phyloP scores from a whole-genome alignment of 2,888 invertebrate species.

The Rapana venosa region DNA sequence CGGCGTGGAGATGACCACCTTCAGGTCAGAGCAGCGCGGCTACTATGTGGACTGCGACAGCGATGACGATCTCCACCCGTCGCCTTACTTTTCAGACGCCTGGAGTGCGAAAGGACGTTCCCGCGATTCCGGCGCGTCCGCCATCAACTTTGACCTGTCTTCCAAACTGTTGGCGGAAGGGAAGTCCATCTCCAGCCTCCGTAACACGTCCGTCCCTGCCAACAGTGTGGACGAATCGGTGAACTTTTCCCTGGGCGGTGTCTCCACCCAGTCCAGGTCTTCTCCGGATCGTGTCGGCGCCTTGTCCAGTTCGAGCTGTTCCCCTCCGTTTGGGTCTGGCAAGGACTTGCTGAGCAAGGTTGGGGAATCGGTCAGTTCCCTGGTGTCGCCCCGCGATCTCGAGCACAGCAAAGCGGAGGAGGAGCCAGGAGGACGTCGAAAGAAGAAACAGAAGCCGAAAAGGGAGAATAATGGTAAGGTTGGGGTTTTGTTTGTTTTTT shows the following conservation, averaged over 20 bases:
- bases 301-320: constrained; percentile 17
- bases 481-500: too few relatives aligned
- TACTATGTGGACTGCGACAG: not conserved
- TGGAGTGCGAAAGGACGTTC: not conserved
- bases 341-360: constrained; percentile 40
- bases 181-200: constrained; percentile 13
- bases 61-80: too few relatives aligned
- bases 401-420: not conserved
- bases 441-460: constrained; percentile 59
- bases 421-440: constrained; percentile 34
- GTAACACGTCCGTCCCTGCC: not conserved
- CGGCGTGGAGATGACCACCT: constrained; percentile 33
- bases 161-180: constrained; percentile 15
- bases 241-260: constrained; percentile 55
- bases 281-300: not conserved
- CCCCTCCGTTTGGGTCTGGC: constrained; percentile 42
- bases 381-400: constrained; percentile 23
- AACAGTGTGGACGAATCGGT: not conserved
- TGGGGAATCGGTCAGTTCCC: not conserved
- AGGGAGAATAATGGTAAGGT: constrained; percentile 58
- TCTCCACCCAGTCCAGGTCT: not conserved
- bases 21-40: constrained; percentile 14
- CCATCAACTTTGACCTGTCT: not conserved
- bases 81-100: not conserved
- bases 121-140: not conserved